These are phyloP conservation scores for Cyclargus thomasi DNA, from an alignment of 1,140 invertebrate genomes.

Conservation along the genomic window DNA sequence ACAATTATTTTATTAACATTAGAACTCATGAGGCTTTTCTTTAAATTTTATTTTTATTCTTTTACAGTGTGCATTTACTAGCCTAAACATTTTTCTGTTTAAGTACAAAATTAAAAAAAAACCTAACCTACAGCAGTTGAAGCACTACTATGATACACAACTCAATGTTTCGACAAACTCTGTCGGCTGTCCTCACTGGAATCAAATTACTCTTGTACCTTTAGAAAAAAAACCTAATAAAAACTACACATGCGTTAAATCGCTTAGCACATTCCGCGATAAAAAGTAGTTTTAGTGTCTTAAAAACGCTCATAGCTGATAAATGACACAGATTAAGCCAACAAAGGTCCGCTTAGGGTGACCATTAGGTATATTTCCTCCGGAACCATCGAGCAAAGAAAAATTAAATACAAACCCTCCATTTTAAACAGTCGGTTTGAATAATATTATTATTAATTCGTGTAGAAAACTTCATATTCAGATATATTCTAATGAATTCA, in stretches of 20 bases:
- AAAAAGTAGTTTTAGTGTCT: slow-evolving; percentile 11
- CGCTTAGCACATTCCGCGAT: slow-evolving; percentile 13
- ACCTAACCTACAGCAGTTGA: not conserved
- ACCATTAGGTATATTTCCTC: not conserved
- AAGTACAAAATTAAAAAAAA: no score
- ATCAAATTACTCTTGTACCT: not conserved
- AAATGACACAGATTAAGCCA: slow-evolving; percentile 13
- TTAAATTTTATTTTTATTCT: no score
- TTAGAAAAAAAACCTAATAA: slow-evolving; percentile 7
- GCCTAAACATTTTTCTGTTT: no score
- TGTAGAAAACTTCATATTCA: no score
- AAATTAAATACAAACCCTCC: not conserved
- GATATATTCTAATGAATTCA: no score
- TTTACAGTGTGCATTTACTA: no score
- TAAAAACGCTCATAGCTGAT: slow-evolving; percentile 10
- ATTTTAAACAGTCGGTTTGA: not conserved
- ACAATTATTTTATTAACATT: no score
- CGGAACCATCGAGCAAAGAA: not conserved
- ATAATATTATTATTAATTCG: no score
- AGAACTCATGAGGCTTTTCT: no score
- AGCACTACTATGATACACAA: not conserved
- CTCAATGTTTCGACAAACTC: not conserved
- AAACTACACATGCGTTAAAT: slow-evolving; percentile 3
- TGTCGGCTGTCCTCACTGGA: not conserved
- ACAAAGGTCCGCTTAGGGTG: slow-evolving; percentile 17